Base-by-base conservation (phyloP, 1,140 invertebrate genomes). In the Belonocnema kinseyi region DNA sequence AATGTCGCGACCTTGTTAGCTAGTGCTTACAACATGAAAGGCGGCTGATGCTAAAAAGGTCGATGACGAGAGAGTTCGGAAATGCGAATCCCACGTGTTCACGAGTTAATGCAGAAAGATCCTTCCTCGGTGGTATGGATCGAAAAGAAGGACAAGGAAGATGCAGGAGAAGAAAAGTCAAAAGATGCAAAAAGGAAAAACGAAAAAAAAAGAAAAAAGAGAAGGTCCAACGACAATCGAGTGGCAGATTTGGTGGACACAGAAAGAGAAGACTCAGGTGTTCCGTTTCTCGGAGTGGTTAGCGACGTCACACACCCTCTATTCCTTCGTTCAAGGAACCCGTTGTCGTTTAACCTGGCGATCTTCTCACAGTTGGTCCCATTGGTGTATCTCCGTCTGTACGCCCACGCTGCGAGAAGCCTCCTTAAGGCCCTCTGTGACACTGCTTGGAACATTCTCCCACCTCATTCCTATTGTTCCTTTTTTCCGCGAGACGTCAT, bases 21-120 rank as follows among this genome's bases (percentile, higher is more conserved):
- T 40, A 75, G 53, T 66, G 61, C 61, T 75, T 75, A 75, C 56
- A 56, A 66, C 58, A 75, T 66, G 53, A 58, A 71, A 53, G 70
- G 75, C 46, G 85, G 79, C 80, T 76, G 76, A 80, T 81, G 83
- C 85, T 86, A 88, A 90, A 89, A 88, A 87, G 88, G 86, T 88
- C 88, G 88, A 90, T 90, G 88, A 90, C 88, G 88, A 90, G 87
- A 88, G 86, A 86, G 85, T 89, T 89, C 81, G 86, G 84, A 88
- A 88, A 89, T 89, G 86, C 81, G 82, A 83, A 72, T 84, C 87
- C 85, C 83, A 88, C 88, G 86, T 88, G 82, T 33, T 66, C 21
- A 79, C 84, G 83, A 88, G 85, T 88, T 88, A 86, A 85, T 84
- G 85, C 81, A 81, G 66, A 83, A 83, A 80, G 85, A 88, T 88